These are phyloP conservation scores for Antennarius striatus DNA, from an alignment of 2,113 vertebrate species.

Conservation along the genomic window DNA sequence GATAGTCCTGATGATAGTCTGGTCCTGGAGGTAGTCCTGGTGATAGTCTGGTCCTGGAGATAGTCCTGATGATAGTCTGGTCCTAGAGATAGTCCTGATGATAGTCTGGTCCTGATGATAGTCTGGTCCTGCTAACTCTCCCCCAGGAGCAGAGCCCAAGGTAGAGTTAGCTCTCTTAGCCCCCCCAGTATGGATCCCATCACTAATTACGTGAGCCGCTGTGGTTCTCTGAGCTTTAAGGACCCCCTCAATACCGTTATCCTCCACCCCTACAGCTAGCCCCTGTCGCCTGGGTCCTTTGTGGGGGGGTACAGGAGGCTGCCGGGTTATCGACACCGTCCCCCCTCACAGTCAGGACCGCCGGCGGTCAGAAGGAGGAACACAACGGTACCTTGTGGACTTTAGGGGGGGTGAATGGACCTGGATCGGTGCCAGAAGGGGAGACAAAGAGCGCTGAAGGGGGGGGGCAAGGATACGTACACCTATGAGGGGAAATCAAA, in stretches of 20 bases:
- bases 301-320: slow-evolving; percentile 62
- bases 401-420: slow-evolving; percentile 19
- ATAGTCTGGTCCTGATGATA: slow-evolving; percentile 1
- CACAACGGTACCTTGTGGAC: neutral
- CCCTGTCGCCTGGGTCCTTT: slow-evolving; percentile 63
- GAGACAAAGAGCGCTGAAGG: slow-evolving; percentile 49
- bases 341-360: slow-evolving; percentile 54
- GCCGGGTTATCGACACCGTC: slow-evolving; percentile 86
- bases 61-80: slow-evolving; percentile 10
- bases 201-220: slow-evolving; percentile 96
- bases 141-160: slow-evolving; percentile 82
- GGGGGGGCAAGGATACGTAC: slow-evolving; percentile 8
- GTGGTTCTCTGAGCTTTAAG: slow-evolving; percentile 98
- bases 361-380: slow-evolving; percentile 17
- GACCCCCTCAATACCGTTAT: slow-evolving; percentile 97
- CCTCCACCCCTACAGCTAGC: slow-evolving; percentile 91
- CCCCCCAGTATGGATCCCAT: slow-evolving; percentile 93
- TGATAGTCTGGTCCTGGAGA: too few species aligned
- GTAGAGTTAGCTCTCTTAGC: slow-evolving; percentile 94
- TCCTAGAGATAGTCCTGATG: too few species aligned
- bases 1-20: too few species aligned
- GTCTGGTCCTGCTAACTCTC: slow-evolving; percentile 77
- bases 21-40: too few species aligned
- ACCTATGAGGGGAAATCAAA: slow-evolving; percentile 45
- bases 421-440: slow-evolving; percentile 23